Base-by-base conservation (phyloP, 2,888 invertebrate genomes). In the Auanema sp. region DNA sequence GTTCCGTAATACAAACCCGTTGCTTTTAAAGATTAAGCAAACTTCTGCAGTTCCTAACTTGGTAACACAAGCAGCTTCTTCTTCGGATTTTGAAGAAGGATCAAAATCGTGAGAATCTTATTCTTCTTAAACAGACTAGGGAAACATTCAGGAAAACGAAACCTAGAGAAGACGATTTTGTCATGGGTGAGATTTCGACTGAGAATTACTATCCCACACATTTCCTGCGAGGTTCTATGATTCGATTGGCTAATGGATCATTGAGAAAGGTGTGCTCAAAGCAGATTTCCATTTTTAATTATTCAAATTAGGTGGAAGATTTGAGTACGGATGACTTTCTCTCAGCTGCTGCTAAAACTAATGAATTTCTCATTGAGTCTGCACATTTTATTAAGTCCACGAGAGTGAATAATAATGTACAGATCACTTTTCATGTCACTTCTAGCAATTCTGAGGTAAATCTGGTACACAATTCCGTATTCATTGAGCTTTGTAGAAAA, bases 321-420 rank as follows among this genome's bases (percentile, higher is more conserved):
- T 43, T 72, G n/a, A 65, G 57, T 5, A 62, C 70, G 2, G 72
- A 72, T 50, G 72, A 72, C 44, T 70, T 72, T 44, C 41, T 72
- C 21, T 49, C 41, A 53, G 60, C 68, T 21, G 66, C 69, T 1
- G 62, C 54, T 3, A 60, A 65, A 24, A 60, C 70, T 10, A 64
- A 41, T 5, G 68, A 68, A 14, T 61, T 61, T 1, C 40, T 51
- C 12, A 60, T 72, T 6, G 70, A 66, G 41, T 65, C 67, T 0
- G 64, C 65, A 12, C 23, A 58, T 1, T 60, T 72, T n/a, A 33
- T 33, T 3, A 33, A 33, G 33, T 33, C 33, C 33, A 33, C 33
- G 8, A 33, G 33, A 33, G 33, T 33, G 33, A 33, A 33, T 33
- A 33, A 33, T 33, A 33, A 33, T 8, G 33, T 33, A 5, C 33